A percentile compares a stretch with the other conserved stretches of the same genome.
These are phyloP conservation scores for Heteromurus nitidus DNA, from an alignment of 2,888 invertebrate genomes.

Conservation along the genomic window DNA sequence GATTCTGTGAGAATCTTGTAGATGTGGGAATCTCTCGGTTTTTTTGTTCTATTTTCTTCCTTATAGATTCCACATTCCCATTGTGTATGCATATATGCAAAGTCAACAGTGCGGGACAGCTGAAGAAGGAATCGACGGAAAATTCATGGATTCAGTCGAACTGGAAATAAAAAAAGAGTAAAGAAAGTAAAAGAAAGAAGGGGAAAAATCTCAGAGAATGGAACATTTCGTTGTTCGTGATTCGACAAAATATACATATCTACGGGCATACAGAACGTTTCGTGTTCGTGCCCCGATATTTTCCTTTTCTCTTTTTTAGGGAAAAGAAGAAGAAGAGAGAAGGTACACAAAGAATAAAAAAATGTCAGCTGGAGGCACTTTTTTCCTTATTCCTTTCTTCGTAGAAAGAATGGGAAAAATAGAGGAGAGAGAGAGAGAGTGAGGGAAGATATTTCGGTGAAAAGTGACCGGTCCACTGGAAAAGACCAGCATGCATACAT, in stretches of 20 bases:
- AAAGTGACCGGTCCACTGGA: slow-evolving; percentile 42
- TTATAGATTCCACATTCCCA: slow-evolving; percentile 35
- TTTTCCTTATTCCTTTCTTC: slow-evolving; percentile 47
- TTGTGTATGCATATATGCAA: slow-evolving; percentile 58
- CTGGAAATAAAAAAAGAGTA: slow-evolving; percentile 36
- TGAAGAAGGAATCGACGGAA: slow-evolving; percentile 54
- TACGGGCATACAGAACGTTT: slow-evolving; percentile 28
- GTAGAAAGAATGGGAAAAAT: slow-evolving; percentile 19
- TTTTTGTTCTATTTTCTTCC: slow-evolving; percentile 46
- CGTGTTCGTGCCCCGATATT: slow-evolving; percentile 54
- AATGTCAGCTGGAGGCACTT: slow-evolving; percentile 65
- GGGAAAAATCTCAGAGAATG: slow-evolving; percentile 49
- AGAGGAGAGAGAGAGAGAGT: slow-evolving; percentile 15
- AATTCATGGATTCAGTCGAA: slow-evolving; percentile 55
- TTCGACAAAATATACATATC: slow-evolving; percentile 44
- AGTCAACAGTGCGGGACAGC: slow-evolving; percentile 58
- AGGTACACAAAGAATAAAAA: slow-evolving; percentile 64
- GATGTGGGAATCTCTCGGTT: slow-evolving; percentile 40
- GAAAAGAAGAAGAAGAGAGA: slow-evolving; percentile 20
- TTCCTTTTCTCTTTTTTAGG: slow-evolving; percentile 35
- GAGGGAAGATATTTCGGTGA: slow-evolving; percentile 12
- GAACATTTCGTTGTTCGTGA: slow-evolving; percentile 52
- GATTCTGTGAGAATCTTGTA: slow-evolving; percentile 12
- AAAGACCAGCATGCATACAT: slow-evolving; percentile 56
- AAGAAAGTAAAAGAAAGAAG: slow-evolving; percentile 36